Conservation (phyloP, 2,797 vertebrate species). For the Hemitrygon akajei region DNA sequence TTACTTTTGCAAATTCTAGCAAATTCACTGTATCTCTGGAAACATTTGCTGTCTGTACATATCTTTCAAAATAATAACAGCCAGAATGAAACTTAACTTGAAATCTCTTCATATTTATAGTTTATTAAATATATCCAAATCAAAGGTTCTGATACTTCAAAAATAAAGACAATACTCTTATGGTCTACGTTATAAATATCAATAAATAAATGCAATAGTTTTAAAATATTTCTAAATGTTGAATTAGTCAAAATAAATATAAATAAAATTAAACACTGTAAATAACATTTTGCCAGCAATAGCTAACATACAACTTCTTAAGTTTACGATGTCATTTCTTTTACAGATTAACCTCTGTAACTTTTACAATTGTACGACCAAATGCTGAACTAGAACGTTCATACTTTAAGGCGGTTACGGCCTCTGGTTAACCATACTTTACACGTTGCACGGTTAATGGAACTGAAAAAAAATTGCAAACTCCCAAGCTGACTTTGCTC, state of each 20-base stretch:
- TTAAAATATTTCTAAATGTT: neutral
- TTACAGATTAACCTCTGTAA: neutral
- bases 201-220: neutral
- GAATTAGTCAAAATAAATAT: neutral
- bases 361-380: neutral
- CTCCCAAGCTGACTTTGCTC: neutral
- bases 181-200: neutral
- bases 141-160: neutral
- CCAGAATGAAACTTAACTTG: neutral
- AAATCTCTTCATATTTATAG: neutral
- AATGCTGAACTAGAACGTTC: constrained; percentile 7
- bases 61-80: neutral
- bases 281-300: neutral
- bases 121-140: neutral
- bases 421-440: neutral
- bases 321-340: neutral
- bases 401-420: neutral
- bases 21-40: neutral
- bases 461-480: neutral
- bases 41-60: neutral
- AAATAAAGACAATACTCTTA: too few relatives aligned
- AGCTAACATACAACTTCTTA: neutral
- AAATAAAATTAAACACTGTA: neutral
- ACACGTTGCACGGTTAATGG: neutral
- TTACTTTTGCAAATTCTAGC: too few relatives aligned